Evolutionary conservation across 2,113 vertebrate genomes (phyloP), one percentile per base, ranked within the genome.

Genomic region (Passer montanus): DNA sequence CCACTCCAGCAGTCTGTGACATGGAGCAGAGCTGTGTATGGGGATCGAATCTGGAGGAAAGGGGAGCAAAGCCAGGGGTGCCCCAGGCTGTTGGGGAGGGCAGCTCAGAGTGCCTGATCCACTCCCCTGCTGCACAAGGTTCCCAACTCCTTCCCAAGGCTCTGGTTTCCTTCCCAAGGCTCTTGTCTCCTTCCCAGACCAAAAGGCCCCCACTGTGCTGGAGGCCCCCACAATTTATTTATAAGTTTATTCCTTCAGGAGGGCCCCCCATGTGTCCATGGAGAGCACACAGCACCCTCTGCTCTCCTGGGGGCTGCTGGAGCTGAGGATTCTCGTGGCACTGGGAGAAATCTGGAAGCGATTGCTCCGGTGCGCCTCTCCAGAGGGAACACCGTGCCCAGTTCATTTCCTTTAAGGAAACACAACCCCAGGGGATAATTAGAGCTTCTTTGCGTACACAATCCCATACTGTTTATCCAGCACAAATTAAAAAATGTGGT

Each of bases 331-430:
- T 33, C 60, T 72, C 18, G 23, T 86, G 96, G 84, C 96, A 91
- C 13, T 26, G 85, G 94, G 91, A 88, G 88, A 89, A 98, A 98
- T 98, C 98, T 98, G 98, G 98, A 98, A 98, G 97, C 96, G 90
- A 98, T 98, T 98, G 98, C 87, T 39, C 83, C 93, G 64, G 89
- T 97, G 96, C 41, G 10, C 95, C 96, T 98, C 96, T 98, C 95
- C 94, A 90, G 95, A 87, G 22, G 93, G 98, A 97, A 97, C 87
- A 75, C 93, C 63, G 79, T 97, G 97, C 97, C 98, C 97, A 97
- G 96, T 98, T 98, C 97, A 98, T 98, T 98, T 98, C 98, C 98
- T 98, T 90, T 93, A 97, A 98, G 98, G 98, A 98, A 98, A 98
- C 95, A 97, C 97, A 98, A 98, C 98, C 98, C 84, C 26, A 84